phyloP scores from a whole-genome alignment of 2,888 invertebrate genomes.

The Hyppa rectilinea region DNA sequence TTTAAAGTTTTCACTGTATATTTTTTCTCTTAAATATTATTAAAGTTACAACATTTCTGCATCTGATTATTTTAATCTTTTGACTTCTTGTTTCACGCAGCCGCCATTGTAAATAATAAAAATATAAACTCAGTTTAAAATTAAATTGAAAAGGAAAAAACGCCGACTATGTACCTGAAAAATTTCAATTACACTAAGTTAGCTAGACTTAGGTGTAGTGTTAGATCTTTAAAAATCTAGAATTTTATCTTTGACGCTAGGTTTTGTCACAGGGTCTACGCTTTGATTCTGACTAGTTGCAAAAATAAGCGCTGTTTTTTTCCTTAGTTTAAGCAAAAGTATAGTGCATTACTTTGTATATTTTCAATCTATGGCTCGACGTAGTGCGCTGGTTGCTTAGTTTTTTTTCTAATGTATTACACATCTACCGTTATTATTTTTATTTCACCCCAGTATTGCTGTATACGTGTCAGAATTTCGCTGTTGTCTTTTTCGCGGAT shows the following conservation, averaged over 20 bases:
- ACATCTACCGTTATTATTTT: constrained; percentile 31
- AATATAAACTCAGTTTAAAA: constrained; percentile 69
- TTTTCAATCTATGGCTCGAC: constrained; percentile 39
- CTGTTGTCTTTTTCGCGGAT: constrained; percentile 75
- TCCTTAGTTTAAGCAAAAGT: constrained; percentile 45
- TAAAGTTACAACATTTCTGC: constrained; percentile 20
- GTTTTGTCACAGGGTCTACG: constrained; percentile 88
- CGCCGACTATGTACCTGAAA: constrained; percentile 90
- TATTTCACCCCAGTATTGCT: constrained; percentile 54
- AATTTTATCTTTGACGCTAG: constrained; percentile 85
- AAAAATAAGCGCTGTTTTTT: constrained; percentile 42
- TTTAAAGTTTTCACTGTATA: constrained; percentile 11
- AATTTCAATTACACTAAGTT: constrained; percentile 88
- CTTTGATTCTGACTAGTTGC: constrained; percentile 74
- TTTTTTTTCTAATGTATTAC: constrained; percentile 15
- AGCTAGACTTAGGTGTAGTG: constrained; percentile 85
- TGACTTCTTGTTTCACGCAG: constrained; percentile 71
- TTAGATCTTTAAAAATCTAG: constrained; percentile 85
- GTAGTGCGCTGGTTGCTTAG: constrained; percentile 53
- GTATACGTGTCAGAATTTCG: constrained; percentile 75
- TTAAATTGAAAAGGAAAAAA: constrained; percentile 71
- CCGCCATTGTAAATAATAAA: constrained; percentile 81
- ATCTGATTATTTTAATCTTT: constrained; percentile 49
- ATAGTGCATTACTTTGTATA: constrained; percentile 19
- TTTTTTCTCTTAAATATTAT: constrained; percentile 18